Base-by-base conservation (phyloP, 2,888 invertebrate species). In the Eilema depressum region DNA sequence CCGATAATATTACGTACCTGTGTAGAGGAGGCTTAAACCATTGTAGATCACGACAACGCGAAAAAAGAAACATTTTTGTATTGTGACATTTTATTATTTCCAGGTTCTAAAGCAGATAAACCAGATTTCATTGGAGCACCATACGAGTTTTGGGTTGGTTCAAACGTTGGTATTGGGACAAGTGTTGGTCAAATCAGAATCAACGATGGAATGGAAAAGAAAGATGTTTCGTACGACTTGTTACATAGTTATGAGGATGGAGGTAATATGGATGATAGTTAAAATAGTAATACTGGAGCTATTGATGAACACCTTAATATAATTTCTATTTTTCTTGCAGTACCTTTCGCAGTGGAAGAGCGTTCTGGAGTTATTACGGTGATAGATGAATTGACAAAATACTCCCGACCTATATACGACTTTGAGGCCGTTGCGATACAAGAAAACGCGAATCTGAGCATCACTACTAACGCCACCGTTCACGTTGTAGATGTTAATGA, bases 341-440 rank as follows among this genome's bases (percentile, higher is more conserved):
- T 98, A n/a, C 98, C 98, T 7, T 98, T 98, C 91, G 98, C 98
- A 5, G 98, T 98, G 30, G 98, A 98, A 93, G 98, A 98, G 88
- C 96, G 97, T 74, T 97, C 98, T 0, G 98, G 98, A 7, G 97
- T 98, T 0, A 98, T 98, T 63, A 98, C 98, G 2, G 98, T 98
- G 0, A 97, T 98, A 70, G 96, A 98, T 47, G 97, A 97, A 73
- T 92, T 98, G 60, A 93, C 96, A 0, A 97, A 97, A 80, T 98
- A 96, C 85, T 96, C 96, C 30, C 92, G 97, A 47, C 96, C 96
- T 4, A 90, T 96, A 56, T 98, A 97, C 85, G 97, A 98, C 75
- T 98, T 98, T 84, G 98, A 98, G 92, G 98, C 98, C 0, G 97
- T 98, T 11, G 98, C 98, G 0, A 97, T 96, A 1, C 96, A 96